Evolutionary conservation across 1,140 invertebrate genomes (phyloP).

Genomic region (Sesamia nonagrioides): DNA sequence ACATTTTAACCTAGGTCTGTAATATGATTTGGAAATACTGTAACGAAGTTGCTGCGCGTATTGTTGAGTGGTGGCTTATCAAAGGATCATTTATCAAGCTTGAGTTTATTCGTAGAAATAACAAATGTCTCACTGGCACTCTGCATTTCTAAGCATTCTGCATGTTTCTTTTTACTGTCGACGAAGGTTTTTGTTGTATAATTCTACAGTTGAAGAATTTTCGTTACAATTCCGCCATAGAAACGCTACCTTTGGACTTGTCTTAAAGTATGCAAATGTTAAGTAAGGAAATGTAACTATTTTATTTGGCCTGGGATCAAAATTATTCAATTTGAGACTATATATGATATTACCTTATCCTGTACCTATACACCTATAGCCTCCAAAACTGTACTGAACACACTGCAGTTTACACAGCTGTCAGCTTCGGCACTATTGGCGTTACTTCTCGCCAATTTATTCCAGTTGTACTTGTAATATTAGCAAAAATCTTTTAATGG

Average conservation of each 20-base stretch:
- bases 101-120: slow-evolving; percentile 1
- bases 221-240: not conserved
- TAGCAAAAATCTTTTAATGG: slow-evolving; percentile 4
- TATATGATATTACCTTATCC: not conserved
- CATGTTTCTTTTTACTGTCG: not conserved
- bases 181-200: not conserved
- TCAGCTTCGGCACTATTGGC: not conserved
- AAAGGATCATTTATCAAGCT: slow-evolving; percentile 10
- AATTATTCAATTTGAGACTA: not conserved
- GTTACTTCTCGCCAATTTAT: not conserved
- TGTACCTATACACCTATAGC: not conserved
- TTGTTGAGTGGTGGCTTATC: not conserved
- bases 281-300: not conserved
- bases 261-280: not conserved
- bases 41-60: not conserved
- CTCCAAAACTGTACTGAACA: not conserved
- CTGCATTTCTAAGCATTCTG: not conserved
- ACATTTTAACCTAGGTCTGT: slow-evolving; percentile 13
- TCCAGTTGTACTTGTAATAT: not conserved
- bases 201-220: not conserved
- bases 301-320: not conserved
- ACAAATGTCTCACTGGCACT: not conserved
- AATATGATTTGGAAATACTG: not conserved
- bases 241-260: not conserved
- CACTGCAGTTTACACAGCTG: slow-evolving; percentile 10